Evolutionary conservation across 2,888 invertebrate species (phyloP).

Genomic region (Hyles lineata): DNA sequence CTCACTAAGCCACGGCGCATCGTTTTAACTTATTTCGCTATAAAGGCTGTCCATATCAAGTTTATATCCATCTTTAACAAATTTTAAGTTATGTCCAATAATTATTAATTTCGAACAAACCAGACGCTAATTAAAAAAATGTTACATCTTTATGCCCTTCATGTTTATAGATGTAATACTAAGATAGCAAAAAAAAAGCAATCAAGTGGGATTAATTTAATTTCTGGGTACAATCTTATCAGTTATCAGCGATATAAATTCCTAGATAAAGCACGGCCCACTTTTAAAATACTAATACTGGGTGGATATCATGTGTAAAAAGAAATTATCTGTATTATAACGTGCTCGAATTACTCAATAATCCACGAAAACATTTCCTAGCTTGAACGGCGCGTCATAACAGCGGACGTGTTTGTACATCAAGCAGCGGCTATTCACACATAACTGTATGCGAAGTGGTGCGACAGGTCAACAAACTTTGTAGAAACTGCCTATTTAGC

Average conservation of each 20-base stretch:
- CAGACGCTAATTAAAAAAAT: too few relatives aligned
- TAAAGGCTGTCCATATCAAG: too few relatives aligned
- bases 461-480: conserved; percentile 44
- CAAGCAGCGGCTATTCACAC: conserved; percentile 28
- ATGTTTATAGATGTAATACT: background rate
- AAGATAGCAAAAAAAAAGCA: background rate
- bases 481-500: conserved; percentile 29
- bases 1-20: too few relatives aligned
- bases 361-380: background rate
- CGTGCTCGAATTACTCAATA: background rate
- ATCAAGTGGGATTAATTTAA: background rate
- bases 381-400: background rate
- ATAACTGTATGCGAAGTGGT: conserved; percentile 34
- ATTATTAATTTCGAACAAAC: too few relatives aligned
- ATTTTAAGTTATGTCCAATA: too few relatives aligned
- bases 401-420: background rate
- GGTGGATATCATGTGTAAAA: background rate
- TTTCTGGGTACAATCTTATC: conserved; percentile 16
- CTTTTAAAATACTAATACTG: background rate
- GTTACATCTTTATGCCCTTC: background rate
- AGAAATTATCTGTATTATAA: background rate
- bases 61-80: too few relatives aligned
- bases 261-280: background rate
- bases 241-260: background rate
- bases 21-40: too few relatives aligned